Evolutionary conservation across 2,888 invertebrate genomes (phyloP), one percentile per base, ranked within the genome.

Genomic region (Carpatolechia fugitivella): DNA sequence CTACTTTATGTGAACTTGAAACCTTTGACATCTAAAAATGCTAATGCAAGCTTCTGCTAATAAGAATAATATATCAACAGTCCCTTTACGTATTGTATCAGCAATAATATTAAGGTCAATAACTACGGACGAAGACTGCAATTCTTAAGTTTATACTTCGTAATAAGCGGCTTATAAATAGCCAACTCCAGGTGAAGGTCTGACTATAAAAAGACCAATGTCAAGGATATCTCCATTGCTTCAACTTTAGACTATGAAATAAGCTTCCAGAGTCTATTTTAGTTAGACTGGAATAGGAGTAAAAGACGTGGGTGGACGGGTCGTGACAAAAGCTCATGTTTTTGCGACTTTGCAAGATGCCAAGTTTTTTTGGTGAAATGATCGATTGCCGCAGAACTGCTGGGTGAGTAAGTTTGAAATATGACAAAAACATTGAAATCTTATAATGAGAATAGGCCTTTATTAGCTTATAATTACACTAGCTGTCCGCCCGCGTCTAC

Each of bases 181-280:
- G 14, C 36, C 31, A 40, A 4, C 48, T 35, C 18, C 47, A 41
- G 31, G 36, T 44, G 47, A 56, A 59, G 60, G 61, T 61, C 60
- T 65, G 54, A 54, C 64, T 61, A 62, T 66, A 56, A 60, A 55
- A 55, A 65, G 59, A 60, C 58, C 74, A 74, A 72, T 74, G 73
- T 73, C 74, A 73, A 74, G 73, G 74, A 68, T 63, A 55, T 13
- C 16, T 31, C 30, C 13, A 30, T 57, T 54, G 50, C 60, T 47
- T 41, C 54, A 49, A 41, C 40, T 38, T 60, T 44, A 58, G 54
- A 66, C 54, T 60, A 55, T 63, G 56, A 59, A 62, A 62, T 56
- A 52, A 46, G 50, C 1, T 18, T 47, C 30, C 40, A 65, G 54
- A 60, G 66, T 47, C 46, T 53, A 60, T 56, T 62, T 66, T 68